Evolutionary conservation across 2,797 vertebrate genomes (phyloP), one percentile per base, ranked within the genome.

Genomic region (Pelodytes ibericus): DNA sequence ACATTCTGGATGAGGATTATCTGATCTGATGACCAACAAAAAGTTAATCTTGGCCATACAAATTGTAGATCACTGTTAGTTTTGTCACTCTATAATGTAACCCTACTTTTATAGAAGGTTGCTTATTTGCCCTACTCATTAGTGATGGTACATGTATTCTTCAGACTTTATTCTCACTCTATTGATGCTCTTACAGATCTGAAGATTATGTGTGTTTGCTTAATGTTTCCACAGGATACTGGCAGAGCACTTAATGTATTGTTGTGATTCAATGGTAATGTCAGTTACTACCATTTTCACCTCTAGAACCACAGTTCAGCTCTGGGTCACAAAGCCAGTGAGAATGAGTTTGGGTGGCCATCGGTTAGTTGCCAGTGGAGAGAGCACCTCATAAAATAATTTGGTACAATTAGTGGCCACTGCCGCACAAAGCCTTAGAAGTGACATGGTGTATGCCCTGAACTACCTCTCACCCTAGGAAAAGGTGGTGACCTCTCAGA

Each of bases 401-500:
- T 57, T 79, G 56, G 70, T 68, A 73, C 41, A 68, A 72, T 72
- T 68, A 79, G 70, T 68, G 70, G 31, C 47, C 63, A 39, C 63
- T 61, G 30, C 70, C 30, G 20, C 30, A 68, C 47, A 79, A 73
- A 69, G 64, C 31, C 64, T 20, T 62, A 57, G 53, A 73, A 61
- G 56, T 71, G 75, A 59, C 60, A 72, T 30, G 56, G 57, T 68
- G 71, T 71, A 56, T 79, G 76, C 44, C 44, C 71, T 73, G 76
- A 73, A 79, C 76, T 73, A 68, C 26, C 56, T 62, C 57, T 79
- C 64, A 79, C 76, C 70, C 76, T 73, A 53, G 31, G 0, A 63
- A 61, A 73, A 62, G 26, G 57, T 67, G 70, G 22, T 73, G 70
- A 73, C 76, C 64, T 65, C 56, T 41, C 26, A 63, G 31, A 72